Conservation (phyloP, 2,797 vertebrate species). For the Okamejei kenojei region DNA sequence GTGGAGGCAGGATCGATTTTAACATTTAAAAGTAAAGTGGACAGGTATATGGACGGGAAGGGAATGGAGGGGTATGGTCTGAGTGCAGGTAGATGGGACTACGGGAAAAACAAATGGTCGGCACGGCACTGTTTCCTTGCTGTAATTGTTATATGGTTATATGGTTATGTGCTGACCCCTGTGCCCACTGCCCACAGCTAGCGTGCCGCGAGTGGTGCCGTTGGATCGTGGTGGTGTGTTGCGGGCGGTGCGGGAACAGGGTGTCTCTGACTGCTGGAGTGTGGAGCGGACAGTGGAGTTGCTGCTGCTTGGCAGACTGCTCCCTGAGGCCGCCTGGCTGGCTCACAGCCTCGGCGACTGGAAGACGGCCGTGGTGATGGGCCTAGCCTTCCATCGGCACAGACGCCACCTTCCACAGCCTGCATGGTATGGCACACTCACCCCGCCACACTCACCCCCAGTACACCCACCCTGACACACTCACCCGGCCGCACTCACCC, state of each 20-base stretch:
- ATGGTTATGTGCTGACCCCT: not conserved
- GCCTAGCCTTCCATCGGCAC: constrained; percentile 69
- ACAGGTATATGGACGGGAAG: no score
- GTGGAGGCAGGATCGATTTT: no score
- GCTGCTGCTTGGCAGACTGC: constrained; percentile 74
- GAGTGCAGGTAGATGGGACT: no score
- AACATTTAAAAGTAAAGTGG: no score
- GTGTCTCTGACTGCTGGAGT: constrained; percentile 83
- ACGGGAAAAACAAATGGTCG: no score
- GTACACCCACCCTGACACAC: no score
- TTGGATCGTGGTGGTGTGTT: constrained; percentile 62
- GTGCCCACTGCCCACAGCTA: constrained; percentile 45
- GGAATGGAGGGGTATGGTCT: no score
- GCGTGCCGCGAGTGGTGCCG: constrained; percentile 59
- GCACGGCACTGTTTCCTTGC: no score
- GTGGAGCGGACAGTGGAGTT: constrained; percentile 82
- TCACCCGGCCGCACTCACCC: no score
- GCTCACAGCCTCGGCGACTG: constrained; percentile 78
- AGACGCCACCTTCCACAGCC: constrained; percentile 46
- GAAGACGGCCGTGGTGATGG: constrained; percentile 78
- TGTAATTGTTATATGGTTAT: no score
- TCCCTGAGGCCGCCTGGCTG: constrained; percentile 85
- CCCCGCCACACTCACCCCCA: no score
- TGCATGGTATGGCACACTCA: not conserved
- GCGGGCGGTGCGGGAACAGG: constrained; percentile 68